Base-by-base conservation (phyloP, 2,113 vertebrate species). In the Heliornis fulica region DNA sequence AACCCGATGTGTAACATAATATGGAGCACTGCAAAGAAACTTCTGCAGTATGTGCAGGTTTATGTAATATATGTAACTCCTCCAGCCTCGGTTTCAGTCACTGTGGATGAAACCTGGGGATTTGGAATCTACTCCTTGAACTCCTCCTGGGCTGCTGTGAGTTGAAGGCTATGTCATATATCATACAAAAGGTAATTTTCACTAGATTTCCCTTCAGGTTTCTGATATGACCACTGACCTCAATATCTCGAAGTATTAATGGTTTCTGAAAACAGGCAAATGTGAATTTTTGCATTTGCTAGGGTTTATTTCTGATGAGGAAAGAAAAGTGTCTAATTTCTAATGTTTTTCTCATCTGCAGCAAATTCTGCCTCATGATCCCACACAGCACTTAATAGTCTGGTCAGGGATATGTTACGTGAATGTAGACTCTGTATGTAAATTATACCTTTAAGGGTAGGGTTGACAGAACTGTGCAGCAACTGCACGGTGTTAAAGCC, bases 161-260 rank as follows among this genome's bases (percentile, higher is more conserved):
- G 61, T 86, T 94, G 88, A 94, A 95, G 53, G 72, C 69, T 10
- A 0, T 88, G 88, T 65, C 80, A 79, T 84, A 45, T 57, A 86
- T 83, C 86, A 92, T 85, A 71, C 28, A 89, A 90, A 90, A 93
- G 56, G 74, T 85, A 91, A 75, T 96, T 97, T 96, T 79, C 51
- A 36, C 25, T 82, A 82, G 83, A 95, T 95, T 96, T 96, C 87
- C 91, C 93, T 78, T 95, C 79, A 94, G 83, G 31, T 90, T 96
- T 97, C 57, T 94, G 63, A 48, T 95, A 50, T 57, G 87, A 85
- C 72, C 78, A 20, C 61, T 96, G 90, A 92, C 91, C 86, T 96
- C 81, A 91, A 57, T 96, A 80, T 81, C 72, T 89, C 87, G 54
- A 92, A 93, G 65, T 76, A 82, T 70, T 89, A 93, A 89, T 90